Evolutionary conservation across 92 coral and sea anemone genomes (phyloP).

Genomic region (Zoanthus solanderi): DNA sequence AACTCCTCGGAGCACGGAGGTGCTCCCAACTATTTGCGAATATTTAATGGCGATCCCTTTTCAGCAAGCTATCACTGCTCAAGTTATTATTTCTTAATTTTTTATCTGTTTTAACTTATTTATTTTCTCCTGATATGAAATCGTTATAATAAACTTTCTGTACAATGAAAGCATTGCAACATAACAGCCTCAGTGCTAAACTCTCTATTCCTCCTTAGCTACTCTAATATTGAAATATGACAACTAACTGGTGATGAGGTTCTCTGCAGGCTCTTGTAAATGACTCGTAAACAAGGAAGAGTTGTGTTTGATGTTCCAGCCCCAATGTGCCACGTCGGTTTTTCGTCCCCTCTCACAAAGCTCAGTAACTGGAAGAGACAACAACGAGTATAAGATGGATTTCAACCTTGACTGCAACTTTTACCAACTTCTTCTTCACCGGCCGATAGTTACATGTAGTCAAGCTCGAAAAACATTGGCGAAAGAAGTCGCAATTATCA

Average conservation of each 20-base stretch:
- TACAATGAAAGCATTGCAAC: background rate
- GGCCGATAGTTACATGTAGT: too few species aligned
- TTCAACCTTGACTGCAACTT: too few species aligned
- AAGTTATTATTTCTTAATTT: too few species aligned
- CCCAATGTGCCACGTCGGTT: constrained; percentile 65
- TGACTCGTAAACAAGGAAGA: constrained; percentile 84
- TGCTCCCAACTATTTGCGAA: too few species aligned
- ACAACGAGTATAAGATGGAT: background rate
- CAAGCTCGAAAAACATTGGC: too few species aligned
- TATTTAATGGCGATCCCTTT: too few species aligned
- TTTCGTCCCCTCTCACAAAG: constrained; percentile 62
- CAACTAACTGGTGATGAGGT: constrained; percentile 87
- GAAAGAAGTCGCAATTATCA: too few species aligned
- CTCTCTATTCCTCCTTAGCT: background rate
- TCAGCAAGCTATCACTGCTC: too few species aligned
- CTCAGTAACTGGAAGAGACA: constrained; percentile 75
- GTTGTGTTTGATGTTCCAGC: constrained; percentile 53
- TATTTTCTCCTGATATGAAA: too few species aligned
- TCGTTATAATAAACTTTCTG: too few species aligned
- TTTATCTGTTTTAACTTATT: too few species aligned
- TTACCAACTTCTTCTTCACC: background rate
- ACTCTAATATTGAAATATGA: background rate
- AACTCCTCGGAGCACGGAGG: too few species aligned
- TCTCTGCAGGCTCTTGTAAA: constrained; percentile 89
- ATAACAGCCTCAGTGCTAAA: background rate